Base-by-base conservation (phyloP, 2,113 vertebrate genomes). In the Apteryx mantelli region DNA sequence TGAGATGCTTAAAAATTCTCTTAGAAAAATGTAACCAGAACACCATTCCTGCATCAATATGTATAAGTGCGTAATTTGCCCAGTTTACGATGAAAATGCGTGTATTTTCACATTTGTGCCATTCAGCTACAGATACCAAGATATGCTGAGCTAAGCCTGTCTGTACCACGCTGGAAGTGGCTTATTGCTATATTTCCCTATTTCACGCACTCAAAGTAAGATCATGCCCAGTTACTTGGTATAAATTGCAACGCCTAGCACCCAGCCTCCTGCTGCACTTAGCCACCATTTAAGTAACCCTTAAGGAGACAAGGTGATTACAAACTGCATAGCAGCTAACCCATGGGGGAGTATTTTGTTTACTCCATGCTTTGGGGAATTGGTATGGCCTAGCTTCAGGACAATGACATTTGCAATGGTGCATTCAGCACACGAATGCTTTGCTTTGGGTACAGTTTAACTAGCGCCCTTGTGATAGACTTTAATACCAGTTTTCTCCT, bases 201-300 rank as follows among this genome's bases (percentile, higher is more conserved):
- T 6, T 13, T 38, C 30, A 18, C 28, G 32, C 15, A 36, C 77
- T 53, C 28, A 44, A 63, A 90, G 28, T 4, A 13, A 56, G 7
- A 3, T 48, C 52, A 19, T 21, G 21, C 12, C 10, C 25, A 25
- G 16, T 13, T 48, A 19, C 36, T 16, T 20, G 1, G 2, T 1
- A n/a, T 0, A 3, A 48, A 16, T 48, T 69, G 3, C 26, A 36
- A 1, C 9, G 52, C 40, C 20, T 50, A 11, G 9, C 7, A 26
- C 42, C 66, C 13, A 50, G 52, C 15, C 1, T 40, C 82, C 7
- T 25, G 36, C 26, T 22, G 12, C 50, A 22, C 42, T 50, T 77
- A 42, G 21, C 68, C 63, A 10, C 24, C 3, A 4, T 34, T n/a
- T 5, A 8, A 20, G 28, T 34, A 52, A 18, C 24, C 40, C 10